Conservation (phyloP, 2,888 invertebrate genomes). For the Metellina segmentata region DNA sequence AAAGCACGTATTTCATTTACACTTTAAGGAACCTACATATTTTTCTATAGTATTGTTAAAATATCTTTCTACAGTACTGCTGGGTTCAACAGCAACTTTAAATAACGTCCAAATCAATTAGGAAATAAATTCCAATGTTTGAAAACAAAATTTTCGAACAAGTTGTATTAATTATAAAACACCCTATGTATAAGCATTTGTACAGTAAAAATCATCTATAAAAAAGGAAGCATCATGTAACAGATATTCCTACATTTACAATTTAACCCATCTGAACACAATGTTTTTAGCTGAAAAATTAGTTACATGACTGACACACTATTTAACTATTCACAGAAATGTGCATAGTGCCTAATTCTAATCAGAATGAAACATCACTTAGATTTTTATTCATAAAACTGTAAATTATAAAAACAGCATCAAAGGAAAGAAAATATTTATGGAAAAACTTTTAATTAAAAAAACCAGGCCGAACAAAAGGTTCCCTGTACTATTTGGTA, state of each 20-base stretch:
- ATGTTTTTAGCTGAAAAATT: conserved; percentile 56
- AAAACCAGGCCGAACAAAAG: conserved; percentile 24
- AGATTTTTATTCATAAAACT: conserved; percentile 18
- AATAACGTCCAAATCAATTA: background rate
- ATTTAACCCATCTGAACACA: conserved; percentile 72
- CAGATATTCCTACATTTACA: conserved; percentile 66
- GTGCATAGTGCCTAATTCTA: conserved; percentile 40
- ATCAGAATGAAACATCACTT: conserved; percentile 23
- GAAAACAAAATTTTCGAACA: background rate
- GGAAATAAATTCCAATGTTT: background rate
- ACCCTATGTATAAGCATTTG: conserved; percentile 21
- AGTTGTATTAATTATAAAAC: background rate
- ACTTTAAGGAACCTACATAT: no score
- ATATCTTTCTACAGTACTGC: background rate
- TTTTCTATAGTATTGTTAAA: background rate
- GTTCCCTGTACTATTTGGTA: conserved; percentile 34
- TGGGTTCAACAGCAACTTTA: background rate
- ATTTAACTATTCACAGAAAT: conserved; percentile 59
- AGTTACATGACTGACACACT: conserved; percentile 51
- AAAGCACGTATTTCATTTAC: no score
- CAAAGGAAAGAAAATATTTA: conserved; percentile 32
- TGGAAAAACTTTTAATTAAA: conserved; percentile 24
- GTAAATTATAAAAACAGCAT: conserved; percentile 48
- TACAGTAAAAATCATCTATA: conserved; percentile 9
- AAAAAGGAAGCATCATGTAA: conserved; percentile 43